phyloP scores from a whole-genome alignment of 2,797 vertebrate genomes.

The Microcaecilia unicolor region DNA sequence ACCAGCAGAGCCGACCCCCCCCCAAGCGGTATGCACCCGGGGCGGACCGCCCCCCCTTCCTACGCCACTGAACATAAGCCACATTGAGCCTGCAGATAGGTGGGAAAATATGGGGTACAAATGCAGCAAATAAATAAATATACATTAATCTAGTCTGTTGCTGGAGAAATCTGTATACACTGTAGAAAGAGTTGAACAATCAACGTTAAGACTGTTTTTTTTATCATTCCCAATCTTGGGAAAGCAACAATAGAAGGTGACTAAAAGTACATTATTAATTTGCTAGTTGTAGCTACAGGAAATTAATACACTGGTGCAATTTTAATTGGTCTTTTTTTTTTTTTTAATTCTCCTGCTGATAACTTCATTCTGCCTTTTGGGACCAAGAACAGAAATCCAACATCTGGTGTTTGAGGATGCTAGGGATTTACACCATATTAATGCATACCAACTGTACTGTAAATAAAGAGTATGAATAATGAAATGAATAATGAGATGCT shows the following conservation, averaged over 20 bases:
- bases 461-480: constrained; percentile 63
- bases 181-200: too few relatives aligned
- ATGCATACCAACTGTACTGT: constrained; percentile 53
- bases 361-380: constrained; percentile 47
- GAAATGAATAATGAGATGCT: constrained; percentile 51
- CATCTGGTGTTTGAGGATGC: constrained; percentile 56
- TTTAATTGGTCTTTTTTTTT: constrained; percentile 60
- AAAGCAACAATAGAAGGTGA: constrained; percentile 32
- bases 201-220: background rate
- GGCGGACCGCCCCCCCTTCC: too few relatives aligned
- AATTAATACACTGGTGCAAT: constrained; percentile 51
- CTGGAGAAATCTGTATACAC: too few relatives aligned
- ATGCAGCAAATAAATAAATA: too few relatives aligned
- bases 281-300: constrained; percentile 42
- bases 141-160: too few relatives aligned
- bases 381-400: constrained; percentile 46
- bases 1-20: too few relatives aligned
- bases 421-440: constrained; percentile 53
- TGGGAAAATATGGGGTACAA: too few relatives aligned
- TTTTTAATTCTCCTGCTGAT: constrained; percentile 51
- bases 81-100: too few relatives aligned
- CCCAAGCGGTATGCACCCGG: too few relatives aligned
- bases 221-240: constrained; percentile 6
- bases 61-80: too few relatives aligned
- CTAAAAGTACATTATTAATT: constrained; percentile 41